A percentile compares a stretch with the other conserved stretches of the same genome.
phyloP scores from a whole-genome alignment of 2,113 vertebrate genomes.

The Chitala chitala region DNA sequence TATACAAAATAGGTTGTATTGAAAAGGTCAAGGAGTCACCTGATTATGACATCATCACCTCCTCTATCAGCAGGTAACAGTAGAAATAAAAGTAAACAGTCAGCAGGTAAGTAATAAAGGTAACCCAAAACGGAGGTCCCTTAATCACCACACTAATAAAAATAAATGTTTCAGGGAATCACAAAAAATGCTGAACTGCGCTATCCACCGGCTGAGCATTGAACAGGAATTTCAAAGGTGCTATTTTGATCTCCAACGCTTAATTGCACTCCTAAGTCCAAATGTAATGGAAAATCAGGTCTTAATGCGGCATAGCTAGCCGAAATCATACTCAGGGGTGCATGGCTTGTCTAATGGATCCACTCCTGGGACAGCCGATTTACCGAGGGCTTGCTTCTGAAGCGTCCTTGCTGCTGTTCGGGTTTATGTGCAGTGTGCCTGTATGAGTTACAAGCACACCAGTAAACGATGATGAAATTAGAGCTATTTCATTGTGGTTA shows the following conservation, averaged over 20 bases:
- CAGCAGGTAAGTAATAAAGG: too few relatives aligned
- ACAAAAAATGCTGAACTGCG: slow-evolving; percentile 17
- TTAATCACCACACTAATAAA: too few relatives aligned
- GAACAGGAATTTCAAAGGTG: slow-evolving; percentile 29
- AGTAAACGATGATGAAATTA: slow-evolving; percentile 49
- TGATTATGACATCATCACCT: too few relatives aligned
- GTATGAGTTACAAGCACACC: slow-evolving; percentile 50
- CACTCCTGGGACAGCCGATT: slow-evolving; percentile 42
- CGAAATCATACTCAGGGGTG: slow-evolving; percentile 40
- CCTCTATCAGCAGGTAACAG: too few relatives aligned
- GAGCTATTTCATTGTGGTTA: slow-evolving; percentile 62
- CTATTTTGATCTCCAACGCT: background rate
- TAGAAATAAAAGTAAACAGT: too few relatives aligned
- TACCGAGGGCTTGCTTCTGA: slow-evolving; percentile 48
- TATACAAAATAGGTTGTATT: too few relatives aligned
- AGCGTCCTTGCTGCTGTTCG: slow-evolving; percentile 46
- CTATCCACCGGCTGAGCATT: slow-evolving; percentile 24
- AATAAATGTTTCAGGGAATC: slow-evolving; percentile 24
- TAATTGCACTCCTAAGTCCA: slow-evolving; percentile 29
- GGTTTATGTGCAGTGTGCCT: slow-evolving; percentile 30
- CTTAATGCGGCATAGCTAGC: slow-evolving; percentile 45
- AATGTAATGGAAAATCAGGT: slow-evolving; percentile 39
- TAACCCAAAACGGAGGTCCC: too few relatives aligned
- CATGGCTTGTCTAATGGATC: slow-evolving; percentile 46
- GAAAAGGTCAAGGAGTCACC: too few relatives aligned